Conservation (phyloP, 2,888 invertebrate species). For the Marasmarcha lunaedactyla region DNA sequence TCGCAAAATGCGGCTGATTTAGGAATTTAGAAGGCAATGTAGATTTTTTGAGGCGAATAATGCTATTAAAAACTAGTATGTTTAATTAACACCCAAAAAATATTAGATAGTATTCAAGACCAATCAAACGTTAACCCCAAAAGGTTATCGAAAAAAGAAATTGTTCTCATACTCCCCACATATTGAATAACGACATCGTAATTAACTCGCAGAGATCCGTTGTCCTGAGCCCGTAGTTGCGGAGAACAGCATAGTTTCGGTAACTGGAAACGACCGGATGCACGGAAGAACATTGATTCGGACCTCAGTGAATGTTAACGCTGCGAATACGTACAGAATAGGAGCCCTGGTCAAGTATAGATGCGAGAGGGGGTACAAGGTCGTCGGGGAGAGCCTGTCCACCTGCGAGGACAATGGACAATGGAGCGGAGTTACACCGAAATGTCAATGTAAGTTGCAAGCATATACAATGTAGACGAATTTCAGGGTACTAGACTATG, state of each 20-base stretch:
- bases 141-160: too few species aligned
- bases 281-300: constrained; percentile 86
- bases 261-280: constrained; percentile 91
- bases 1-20: too few species aligned
- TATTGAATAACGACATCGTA: too few species aligned
- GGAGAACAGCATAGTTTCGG: constrained; percentile 87
- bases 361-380: constrained; percentile 90
- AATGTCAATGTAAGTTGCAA: constrained; percentile 85
- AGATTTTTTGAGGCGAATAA: too few species aligned
- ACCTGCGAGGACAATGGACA: constrained; percentile 88
- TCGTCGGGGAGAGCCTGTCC: constrained; percentile 85
- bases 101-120: too few species aligned
- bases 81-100: too few species aligned
- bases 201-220: constrained; percentile 77
- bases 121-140: too few species aligned
- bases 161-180: too few species aligned
- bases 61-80: too few species aligned
- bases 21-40: too few species aligned
- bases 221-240: constrained; percentile 87
- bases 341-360: constrained; percentile 89
- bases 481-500: background rate
- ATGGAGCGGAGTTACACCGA: constrained; percentile 87
- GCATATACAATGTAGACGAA: background rate
- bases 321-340: constrained; percentile 84
- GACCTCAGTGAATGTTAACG: constrained; percentile 76